Evolutionary conservation across 2,113 vertebrate genomes (phyloP), one percentile per base, ranked within the genome.

Genomic region (Phrynocephalus versicolor): DNA sequence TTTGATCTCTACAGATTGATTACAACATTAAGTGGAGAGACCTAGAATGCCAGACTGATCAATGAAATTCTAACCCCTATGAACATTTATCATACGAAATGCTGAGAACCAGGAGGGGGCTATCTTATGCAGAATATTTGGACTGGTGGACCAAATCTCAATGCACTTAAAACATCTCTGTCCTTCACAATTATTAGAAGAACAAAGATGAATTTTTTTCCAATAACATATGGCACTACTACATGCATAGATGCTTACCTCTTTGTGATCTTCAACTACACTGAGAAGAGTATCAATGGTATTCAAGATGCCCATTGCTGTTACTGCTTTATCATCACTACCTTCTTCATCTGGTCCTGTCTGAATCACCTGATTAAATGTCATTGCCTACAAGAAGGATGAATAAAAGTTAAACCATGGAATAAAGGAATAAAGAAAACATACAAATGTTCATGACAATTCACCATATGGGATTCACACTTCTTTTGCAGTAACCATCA

Each of bases 231-330:
- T 16, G 15, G 5, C 39, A n/a, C 27, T 51, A 25, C 12, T 25
- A 18, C 58, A 33, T 51, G 71, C 35, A 79, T 83, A 73, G 5
- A 45, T 72, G 76, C 33, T 72, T 85, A 99, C 99, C 97, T 99
- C 99, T 94, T 99, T 99, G 95, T 99, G 98, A 94, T 99, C 98
- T 96, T 99, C 99, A 94, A 99, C 99, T 87, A 99, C 99, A 94
- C 98, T 99, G 64, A 99, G 97, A 94, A 99, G 96, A 0, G 98
- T 99, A 95, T 99, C 98, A 0, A 99, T 99, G 27, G 99, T 99
- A 96, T 99, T 99, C 90, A 99, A 96, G 93, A 99, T 99, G 90
- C 99, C 98, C 99, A 99, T 99, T 62, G 99, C 99, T 3, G 99
- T 99, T 84, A 99, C 98, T n/a, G 99, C 99, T 95, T 99, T 99